These are phyloP conservation scores for Pseudonaja textilis DNA, from an alignment of 2,113 vertebrate genomes.

Conservation along the genomic window DNA sequence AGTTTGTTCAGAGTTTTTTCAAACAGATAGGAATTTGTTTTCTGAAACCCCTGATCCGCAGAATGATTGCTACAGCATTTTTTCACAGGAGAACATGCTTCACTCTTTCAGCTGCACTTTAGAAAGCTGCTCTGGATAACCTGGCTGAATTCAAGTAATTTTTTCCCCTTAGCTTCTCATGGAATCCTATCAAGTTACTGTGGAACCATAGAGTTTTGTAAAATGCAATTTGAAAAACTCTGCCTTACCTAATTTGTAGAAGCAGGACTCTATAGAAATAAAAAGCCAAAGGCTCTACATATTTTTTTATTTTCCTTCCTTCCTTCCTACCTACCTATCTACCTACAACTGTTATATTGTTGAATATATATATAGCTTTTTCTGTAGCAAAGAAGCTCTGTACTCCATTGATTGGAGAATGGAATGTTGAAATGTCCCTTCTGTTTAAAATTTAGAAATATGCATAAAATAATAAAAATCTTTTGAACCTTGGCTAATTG, in stretches of 20 bases:
- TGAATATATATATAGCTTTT: neutral
- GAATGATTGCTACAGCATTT: neutral
- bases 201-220: neutral
- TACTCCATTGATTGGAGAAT: neutral
- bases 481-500: neutral
- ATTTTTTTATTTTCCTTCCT: no score
- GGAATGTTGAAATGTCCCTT: neutral
- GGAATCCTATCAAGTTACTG: neutral
- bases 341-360: neutral
- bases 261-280: neutral
- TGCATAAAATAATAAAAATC: neutral
- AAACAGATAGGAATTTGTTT: neutral
- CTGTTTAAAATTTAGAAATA: neutral
- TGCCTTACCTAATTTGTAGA: neutral
- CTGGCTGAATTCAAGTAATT: neutral
- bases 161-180: neutral
- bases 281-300: neutral
- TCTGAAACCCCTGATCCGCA: neutral
- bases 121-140: neutral
- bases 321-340: neutral
- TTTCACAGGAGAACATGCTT: neutral
- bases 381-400: neutral
- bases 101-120: neutral
- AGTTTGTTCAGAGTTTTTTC: neutral
- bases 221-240: neutral